phyloP scores from a whole-genome alignment of 2,797 vertebrate genomes.

The Alcedo quadribrachys region DNA sequence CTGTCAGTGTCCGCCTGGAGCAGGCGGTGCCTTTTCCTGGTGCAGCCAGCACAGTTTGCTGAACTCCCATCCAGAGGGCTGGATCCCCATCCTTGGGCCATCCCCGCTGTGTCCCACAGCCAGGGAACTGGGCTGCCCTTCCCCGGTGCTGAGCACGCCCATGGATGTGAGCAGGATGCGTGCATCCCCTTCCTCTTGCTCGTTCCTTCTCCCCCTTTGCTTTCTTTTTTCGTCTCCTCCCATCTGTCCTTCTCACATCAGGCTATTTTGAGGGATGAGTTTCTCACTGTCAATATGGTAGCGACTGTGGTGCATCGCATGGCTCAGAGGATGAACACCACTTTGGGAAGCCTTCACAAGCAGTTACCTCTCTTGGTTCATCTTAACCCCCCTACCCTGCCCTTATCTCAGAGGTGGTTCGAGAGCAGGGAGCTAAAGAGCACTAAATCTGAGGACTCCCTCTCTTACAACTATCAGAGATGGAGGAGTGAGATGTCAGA shows the following conservation, averaged over 20 bases:
- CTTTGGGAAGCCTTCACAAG: not conserved
- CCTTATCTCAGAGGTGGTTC: accelerated
- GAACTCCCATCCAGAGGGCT: not conserved
- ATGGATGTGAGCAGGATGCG: not conserved
- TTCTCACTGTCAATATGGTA: conserved; percentile 51
- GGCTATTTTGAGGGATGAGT: conserved; percentile 44
- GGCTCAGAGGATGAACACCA: not conserved
- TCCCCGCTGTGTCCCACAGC: accelerated
- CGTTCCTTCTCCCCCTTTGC: conserved; percentile 12
- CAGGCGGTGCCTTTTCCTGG: not conserved
- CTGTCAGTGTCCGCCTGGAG: accelerated
- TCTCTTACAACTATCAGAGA: not conserved
- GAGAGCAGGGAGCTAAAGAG: not conserved
- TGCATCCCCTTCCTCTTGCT: conserved; percentile 10
- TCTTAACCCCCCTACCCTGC: not conserved
- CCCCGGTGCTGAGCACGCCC: accelerated
- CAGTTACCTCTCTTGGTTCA: not conserved
- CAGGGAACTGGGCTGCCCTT: not conserved
- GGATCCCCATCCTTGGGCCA: not conserved
- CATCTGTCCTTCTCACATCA: conserved; percentile 64
- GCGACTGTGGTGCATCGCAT: conserved; percentile 5
- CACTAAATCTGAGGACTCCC: not conserved
- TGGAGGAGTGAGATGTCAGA: not conserved
- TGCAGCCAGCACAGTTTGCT: not conserved
- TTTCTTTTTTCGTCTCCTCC: conserved; percentile 47